phyloP scores from a whole-genome alignment of 1,140 invertebrate genomes.

The Ladona fulva region DNA sequence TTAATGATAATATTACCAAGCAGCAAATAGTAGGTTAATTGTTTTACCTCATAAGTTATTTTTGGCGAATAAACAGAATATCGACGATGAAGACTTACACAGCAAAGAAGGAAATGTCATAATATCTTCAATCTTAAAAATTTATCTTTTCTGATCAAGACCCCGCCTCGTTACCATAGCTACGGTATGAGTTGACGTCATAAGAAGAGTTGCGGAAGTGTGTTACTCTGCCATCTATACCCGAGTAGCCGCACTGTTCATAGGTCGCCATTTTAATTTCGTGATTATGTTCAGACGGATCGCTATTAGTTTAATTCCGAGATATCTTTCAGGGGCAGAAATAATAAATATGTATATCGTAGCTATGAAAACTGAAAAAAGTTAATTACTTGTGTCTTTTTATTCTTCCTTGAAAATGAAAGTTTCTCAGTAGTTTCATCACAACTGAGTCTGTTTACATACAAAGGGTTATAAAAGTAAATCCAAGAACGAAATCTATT shows the following conservation, averaged over 20 bases:
- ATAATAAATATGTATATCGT: no score
- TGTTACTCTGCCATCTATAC: neutral
- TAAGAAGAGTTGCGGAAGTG: neutral
- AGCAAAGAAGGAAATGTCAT: neutral
- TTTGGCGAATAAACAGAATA: no score
- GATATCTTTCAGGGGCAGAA: no score
- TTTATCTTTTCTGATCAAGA: neutral
- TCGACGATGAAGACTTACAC: neutral
- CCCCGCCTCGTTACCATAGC: conserved; percentile 1
- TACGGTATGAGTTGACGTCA: neutral
- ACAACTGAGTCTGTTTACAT: neutral
- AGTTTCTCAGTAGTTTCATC: neutral
- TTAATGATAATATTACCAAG: no score
- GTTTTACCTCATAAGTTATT: no score
- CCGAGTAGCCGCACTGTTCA: no score
- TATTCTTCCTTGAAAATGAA: neutral
- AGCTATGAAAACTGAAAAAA: no score
- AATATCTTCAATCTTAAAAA: neutral
- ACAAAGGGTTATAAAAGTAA: neutral
- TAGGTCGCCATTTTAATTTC: no score
- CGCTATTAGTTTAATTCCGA: no score
- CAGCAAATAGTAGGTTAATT: no score
- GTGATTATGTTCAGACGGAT: no score
- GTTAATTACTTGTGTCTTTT: neutral
- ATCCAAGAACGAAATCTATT: neutral